Evolutionary conservation across 2,888 invertebrate genomes (phyloP).

Genomic region (Allolobophora icterica): DNA sequence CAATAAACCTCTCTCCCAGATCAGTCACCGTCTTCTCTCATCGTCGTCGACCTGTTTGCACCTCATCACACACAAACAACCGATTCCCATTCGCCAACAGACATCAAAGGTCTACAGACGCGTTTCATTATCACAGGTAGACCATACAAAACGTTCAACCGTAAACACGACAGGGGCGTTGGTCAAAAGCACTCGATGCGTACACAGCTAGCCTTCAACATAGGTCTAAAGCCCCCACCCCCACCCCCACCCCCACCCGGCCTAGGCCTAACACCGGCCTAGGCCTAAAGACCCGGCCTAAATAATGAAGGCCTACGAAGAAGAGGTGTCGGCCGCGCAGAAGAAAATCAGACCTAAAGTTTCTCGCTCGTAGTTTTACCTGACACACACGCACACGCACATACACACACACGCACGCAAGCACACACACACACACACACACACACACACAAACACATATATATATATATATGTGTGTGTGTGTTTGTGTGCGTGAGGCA

Average conservation of each 20-base stretch:
- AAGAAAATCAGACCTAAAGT: background rate
- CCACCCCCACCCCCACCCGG: too few species aligned
- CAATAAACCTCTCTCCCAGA: too few species aligned
- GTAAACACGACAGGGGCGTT: background rate
- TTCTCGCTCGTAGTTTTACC: background rate
- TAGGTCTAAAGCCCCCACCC: background rate
- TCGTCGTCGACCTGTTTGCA: too few species aligned
- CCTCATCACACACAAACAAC: background rate
- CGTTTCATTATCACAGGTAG: background rate
- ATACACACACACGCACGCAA: too few species aligned
- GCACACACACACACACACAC: too few species aligned
- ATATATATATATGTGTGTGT: too few species aligned
- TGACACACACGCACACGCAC: too few species aligned
- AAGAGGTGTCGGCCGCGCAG: background rate
- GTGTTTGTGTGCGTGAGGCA: too few species aligned
- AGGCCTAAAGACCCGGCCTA: background rate
- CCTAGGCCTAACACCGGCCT: too few species aligned
- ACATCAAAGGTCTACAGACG: background rate
- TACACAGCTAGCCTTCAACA: background rate
- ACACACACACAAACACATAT: background rate
- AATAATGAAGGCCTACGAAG: background rate
- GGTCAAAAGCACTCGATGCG: background rate
- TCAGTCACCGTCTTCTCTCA: background rate
- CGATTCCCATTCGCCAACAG: background rate
- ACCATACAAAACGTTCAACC: background rate